phyloP scores from a whole-genome alignment of 2,113 vertebrate species.

The Apistogramma diplotaenia region DNA sequence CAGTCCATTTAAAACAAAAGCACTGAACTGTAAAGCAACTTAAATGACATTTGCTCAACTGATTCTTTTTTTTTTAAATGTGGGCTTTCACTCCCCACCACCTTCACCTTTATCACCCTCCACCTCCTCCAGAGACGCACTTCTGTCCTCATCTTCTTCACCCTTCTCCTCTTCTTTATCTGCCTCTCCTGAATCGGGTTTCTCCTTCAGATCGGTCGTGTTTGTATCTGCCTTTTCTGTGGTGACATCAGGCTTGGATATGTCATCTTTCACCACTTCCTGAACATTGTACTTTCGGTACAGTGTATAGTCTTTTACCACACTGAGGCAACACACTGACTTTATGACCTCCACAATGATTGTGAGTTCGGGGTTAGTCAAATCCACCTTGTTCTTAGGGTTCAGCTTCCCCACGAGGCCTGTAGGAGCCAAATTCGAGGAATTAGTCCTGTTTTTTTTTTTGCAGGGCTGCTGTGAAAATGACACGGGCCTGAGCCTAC shows the following conservation, averaged over 20 bases:
- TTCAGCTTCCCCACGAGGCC: conserved; percentile 89
- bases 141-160: neutral
- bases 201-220: neutral
- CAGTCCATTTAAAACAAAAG: neutral
- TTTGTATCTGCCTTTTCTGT: neutral
- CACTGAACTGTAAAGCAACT: conserved; percentile 1
- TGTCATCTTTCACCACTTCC: conserved; percentile 84
- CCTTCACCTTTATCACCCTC: neutral
- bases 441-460: neutral
- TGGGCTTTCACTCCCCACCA: neutral
- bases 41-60: neutral
- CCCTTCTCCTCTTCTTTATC: neutral
- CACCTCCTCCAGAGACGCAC: neutral
- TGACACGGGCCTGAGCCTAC: conserved; percentile 52
- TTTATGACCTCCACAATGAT: conserved; percentile 96
- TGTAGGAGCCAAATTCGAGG: conserved; percentile 31
- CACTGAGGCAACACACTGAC: conserved; percentile 90
- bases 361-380: conserved; percentile 89
- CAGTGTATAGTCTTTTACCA: conserved; percentile 88
- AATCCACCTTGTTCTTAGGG: conserved; percentile 92
- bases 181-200: neutral
- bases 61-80: neutral
- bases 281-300: conserved; percentile 95
- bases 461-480: neutral
- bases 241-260: conserved; percentile 14